A percentile compares a stretch with the other conserved stretches of the same genome.
These are phyloP conservation scores for Cryptocephalus primarius DNA, from an alignment of 2,888 invertebrate genomes.

Conservation along the genomic window DNA sequence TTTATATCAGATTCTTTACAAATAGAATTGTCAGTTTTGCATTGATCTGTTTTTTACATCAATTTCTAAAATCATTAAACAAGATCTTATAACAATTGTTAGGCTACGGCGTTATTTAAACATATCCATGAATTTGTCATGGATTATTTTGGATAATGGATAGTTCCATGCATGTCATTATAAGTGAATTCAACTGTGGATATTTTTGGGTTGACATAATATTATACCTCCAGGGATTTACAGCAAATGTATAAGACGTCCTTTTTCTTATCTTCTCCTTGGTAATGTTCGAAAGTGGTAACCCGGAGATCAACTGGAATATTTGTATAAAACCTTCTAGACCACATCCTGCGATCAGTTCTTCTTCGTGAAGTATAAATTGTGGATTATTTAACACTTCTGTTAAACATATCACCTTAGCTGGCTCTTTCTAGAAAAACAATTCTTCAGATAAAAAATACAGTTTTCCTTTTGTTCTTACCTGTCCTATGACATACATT, in stretches of 20 bases:
- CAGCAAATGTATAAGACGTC: constrained; percentile 14
- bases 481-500: constrained; percentile 33
- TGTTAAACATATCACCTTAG: constrained; percentile 30
- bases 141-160: too few species aligned
- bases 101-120: too few species aligned
- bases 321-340: constrained; percentile 26
- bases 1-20: too few species aligned
- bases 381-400: constrained; percentile 19
- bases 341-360: constrained; percentile 30
- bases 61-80: too few species aligned
- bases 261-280: constrained; percentile 12
- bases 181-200: too few species aligned
- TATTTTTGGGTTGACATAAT: too few species aligned
- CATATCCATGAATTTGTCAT: too few species aligned
- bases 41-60: too few species aligned
- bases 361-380: constrained; percentile 32
- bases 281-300: constrained; percentile 18
- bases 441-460: neutral
- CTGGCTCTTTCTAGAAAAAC: constrained; percentile 29
- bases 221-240: constrained; percentile 18
- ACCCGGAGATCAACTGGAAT: constrained; percentile 27
- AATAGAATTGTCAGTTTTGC: too few species aligned
- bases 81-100: too few species aligned
- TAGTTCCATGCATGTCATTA: too few species aligned
- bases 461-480: constrained; percentile 5